Evolutionary conservation across 2,113 vertebrate species (phyloP).

Genomic region (Bujurquina vittata): DNA sequence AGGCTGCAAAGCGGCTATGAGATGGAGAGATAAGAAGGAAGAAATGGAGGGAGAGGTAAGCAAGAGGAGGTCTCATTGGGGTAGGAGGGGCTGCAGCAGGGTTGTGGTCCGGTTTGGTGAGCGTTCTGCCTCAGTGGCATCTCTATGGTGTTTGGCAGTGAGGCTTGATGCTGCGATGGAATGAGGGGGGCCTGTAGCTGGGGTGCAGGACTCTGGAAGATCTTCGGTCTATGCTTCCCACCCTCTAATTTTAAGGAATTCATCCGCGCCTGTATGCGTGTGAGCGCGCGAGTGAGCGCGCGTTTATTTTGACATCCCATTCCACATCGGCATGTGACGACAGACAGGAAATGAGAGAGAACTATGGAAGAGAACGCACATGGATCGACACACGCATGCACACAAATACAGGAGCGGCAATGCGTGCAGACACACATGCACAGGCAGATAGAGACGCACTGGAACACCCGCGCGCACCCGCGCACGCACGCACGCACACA

Average conservation of each 20-base stretch:
- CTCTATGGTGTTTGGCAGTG: conserved; percentile 73
- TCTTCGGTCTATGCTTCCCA: conserved; percentile 27
- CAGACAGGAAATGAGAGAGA: conserved; percentile 56
- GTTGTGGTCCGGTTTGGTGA: conserved; percentile 35
- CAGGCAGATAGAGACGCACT: conserved; percentile 57
- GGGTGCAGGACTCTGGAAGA: conserved; percentile 29
- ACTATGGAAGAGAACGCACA: conserved; percentile 39
- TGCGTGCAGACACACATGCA: conserved; percentile 69
- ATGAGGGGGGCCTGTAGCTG: neutral
- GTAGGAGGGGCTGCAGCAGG: conserved; percentile 35
- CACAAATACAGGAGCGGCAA: conserved; percentile 49
- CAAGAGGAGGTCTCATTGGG: conserved; percentile 24
- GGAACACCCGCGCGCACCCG: conserved; percentile 56
- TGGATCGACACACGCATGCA: conserved; percentile 47
- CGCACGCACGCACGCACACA: conserved; percentile 59
- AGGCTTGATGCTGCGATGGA: conserved; percentile 45
- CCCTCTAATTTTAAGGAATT: conserved; percentile 58
- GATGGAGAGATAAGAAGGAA: conserved; percentile 41
- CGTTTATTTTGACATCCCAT: conserved; percentile 70
- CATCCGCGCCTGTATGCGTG: conserved; percentile 32
- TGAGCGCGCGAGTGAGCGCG: conserved; percentile 13
- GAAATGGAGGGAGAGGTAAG: conserved; percentile 31
- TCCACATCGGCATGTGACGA: conserved; percentile 54
- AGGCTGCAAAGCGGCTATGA: conserved; percentile 26
- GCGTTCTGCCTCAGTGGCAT: conserved; percentile 72